Evolutionary conservation across 2,888 invertebrate species (phyloP), one percentile per base, ranked within the genome.

Genomic region (Flabesymbios commensalis): DNA sequence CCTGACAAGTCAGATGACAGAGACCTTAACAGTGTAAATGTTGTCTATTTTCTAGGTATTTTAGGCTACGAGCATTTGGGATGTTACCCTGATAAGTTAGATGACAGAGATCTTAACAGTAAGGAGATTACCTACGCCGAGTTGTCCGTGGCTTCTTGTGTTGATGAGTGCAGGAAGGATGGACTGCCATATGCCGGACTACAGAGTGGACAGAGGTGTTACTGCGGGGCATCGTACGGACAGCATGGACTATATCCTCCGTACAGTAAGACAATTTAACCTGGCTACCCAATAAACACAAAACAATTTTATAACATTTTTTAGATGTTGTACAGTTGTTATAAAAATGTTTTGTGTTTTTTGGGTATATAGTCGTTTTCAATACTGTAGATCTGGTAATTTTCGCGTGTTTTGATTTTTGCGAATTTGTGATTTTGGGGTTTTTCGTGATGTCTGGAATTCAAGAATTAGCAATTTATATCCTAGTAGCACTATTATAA

Each of bases 201-300:
- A 17, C 64, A 64, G 36, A 36, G 45, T n/a, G 61, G 60, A 14
- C 31, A 28, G 5, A 26, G 28, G 19, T 64, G 64, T 39, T 43
- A 43, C 29, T 64, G 64, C 42, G 64, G 64, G 17, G n/a, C 31
- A 32, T 47, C 64, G 22, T 64, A 57, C 33, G 64, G 64, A 31
- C 29, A 32, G 5, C 41, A 52, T 10, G 61, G 64, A 32, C n/a
- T 52, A 55, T 29, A 52, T 48, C n/a, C 33, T 60, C 29, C 55
- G 60, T 60, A 36, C 33, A 55, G 14, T 19, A 22, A 48, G n/a
- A 28, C 24, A 48, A 10, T 39, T 39, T 17, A 10, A 39, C 17
- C 14, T 39, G 14, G 14, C 14, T 17, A 39, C 17, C 14, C 39
- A 17, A n/a, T n/a, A n/a, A n/a, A n/a, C n/a, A n/a, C n/a, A n/a